Evolutionary conservation across 2,113 vertebrate species (phyloP).

Genomic region (Trachemys scripta): DNA sequence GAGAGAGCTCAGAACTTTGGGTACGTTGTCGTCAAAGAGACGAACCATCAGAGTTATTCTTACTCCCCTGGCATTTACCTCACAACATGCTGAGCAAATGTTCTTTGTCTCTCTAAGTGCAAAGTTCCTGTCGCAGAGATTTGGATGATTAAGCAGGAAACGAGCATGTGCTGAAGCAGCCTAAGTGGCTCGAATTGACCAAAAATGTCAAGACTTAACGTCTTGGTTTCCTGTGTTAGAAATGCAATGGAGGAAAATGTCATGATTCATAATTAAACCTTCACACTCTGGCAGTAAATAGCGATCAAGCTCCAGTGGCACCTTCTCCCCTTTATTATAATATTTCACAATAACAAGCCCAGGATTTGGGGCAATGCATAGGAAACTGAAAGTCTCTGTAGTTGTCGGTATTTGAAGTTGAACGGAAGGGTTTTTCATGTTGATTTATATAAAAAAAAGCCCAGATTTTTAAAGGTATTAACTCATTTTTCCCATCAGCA

Average conservation of each 20-base stretch:
- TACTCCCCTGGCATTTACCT: neutral
- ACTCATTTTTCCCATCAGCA: neutral
- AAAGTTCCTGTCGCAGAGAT: conserved; percentile 21
- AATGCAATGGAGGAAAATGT: neutral
- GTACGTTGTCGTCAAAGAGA: neutral
- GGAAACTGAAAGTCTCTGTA: neutral
- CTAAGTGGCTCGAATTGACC: conserved; percentile 20
- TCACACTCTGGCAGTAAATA: neutral
- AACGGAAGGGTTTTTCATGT: neutral
- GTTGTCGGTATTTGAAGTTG: neutral
- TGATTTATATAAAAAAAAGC: neutral
- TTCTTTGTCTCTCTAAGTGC: neutral
- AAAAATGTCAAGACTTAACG: conserved; percentile 13
- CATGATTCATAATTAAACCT: neutral
- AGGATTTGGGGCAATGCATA: neutral
- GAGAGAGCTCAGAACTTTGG: neutral
- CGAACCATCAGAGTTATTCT: neutral
- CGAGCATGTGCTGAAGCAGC: conserved; percentile 34
- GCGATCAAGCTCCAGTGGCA: neutral
- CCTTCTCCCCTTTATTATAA: neutral
- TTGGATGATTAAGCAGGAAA: conserved; percentile 55
- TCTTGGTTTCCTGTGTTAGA: conserved; percentile 33
- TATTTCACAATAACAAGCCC: neutral
- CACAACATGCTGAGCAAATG: conserved; percentile 27
- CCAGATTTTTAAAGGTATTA: neutral